phyloP scores from a whole-genome alignment of 1,140 invertebrate genomes.

The Choristoneura fumiferana region DNA sequence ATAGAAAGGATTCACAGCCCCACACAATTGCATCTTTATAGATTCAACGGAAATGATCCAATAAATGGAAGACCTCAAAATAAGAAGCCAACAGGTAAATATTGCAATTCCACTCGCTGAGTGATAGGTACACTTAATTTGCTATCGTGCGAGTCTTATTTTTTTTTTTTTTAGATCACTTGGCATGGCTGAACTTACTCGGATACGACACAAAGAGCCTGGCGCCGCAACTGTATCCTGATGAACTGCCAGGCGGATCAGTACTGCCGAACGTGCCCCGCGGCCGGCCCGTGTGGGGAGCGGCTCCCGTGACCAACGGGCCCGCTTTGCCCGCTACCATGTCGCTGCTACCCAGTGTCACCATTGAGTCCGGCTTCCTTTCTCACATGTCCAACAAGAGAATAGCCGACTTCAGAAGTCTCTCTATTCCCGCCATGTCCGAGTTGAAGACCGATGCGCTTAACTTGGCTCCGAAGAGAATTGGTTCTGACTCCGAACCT shows the following conservation, averaged over 20 bases:
- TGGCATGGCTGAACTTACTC: slow-evolving; percentile 89
- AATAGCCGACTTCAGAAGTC: slow-evolving; percentile 84
- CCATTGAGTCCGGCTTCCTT: slow-evolving; percentile 88
- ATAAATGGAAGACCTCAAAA: slow-evolving; percentile 89
- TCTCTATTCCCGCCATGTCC: slow-evolving; percentile 86
- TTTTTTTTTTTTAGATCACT: slow-evolving; percentile 83
- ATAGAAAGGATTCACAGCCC: slow-evolving; percentile 87
- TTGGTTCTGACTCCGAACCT: slow-evolving; percentile 88
- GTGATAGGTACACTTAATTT: not conserved
- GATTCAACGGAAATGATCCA: slow-evolving; percentile 96
- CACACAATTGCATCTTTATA: slow-evolving; percentile 90
- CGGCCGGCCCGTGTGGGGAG: slow-evolving; percentile 80
- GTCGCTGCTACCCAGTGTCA: slow-evolving; percentile 79
- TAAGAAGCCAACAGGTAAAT: slow-evolving; percentile 86
- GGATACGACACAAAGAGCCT: slow-evolving; percentile 93
- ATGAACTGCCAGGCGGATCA: slow-evolving; percentile 81
- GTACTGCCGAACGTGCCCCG: slow-evolving; percentile 81
- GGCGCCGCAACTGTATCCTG: slow-evolving; percentile 89
- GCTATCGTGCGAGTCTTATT: slow-evolving; percentile 18
- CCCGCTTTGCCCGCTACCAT: slow-evolving; percentile 70
- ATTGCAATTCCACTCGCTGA: too few species aligned
- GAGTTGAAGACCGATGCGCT: slow-evolving; percentile 87
- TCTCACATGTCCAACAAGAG: slow-evolving; percentile 87
- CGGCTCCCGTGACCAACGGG: slow-evolving; percentile 71
- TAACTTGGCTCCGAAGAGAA: slow-evolving; percentile 83